Evolutionary conservation across 2,113 vertebrate species (phyloP).

Genomic region (Neotoma lepida): DNA sequence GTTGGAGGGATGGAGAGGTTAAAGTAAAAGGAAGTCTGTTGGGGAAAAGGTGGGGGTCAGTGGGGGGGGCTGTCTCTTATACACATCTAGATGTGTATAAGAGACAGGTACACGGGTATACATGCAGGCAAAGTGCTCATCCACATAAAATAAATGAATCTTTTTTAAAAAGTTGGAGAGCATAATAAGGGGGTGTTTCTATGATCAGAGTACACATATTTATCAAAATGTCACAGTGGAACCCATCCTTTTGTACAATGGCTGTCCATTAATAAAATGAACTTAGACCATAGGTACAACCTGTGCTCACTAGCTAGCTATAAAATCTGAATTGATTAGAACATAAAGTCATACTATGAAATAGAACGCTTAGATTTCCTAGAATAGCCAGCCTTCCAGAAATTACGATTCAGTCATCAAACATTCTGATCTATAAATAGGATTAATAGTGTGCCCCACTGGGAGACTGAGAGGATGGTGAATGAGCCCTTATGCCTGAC

Average conservation of each 20-base stretch:
- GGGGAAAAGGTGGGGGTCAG: not conserved
- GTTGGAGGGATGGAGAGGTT: not conserved
- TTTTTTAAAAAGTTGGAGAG: not conserved
- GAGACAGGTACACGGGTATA: too few relatives aligned
- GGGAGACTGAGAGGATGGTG: not conserved
- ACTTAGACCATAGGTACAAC: not conserved
- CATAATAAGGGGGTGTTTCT: not conserved
- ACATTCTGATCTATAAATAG: conserved; percentile 1
- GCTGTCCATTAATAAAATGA: not conserved
- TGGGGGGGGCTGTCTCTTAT: too few relatives aligned
- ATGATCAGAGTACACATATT: not conserved
- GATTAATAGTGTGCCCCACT: not conserved
- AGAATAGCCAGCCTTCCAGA: conserved; percentile 4
- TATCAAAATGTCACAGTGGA: not conserved
- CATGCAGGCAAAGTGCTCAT: not conserved
- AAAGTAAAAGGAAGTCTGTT: not conserved
- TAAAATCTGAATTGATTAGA: conserved; percentile 5
- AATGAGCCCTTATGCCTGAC: not conserved
- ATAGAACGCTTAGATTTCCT: conserved; percentile 3
- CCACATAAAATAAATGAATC: too few relatives aligned
- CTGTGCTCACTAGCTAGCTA: not conserved
- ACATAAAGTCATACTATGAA: conserved; percentile 21
- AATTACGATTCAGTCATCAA: conserved; percentile 47
- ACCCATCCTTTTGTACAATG: not conserved
- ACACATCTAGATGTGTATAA: too few relatives aligned